Conservation (phyloP, 2,797 vertebrate genomes). For the Labeo calbasu region DNA sequence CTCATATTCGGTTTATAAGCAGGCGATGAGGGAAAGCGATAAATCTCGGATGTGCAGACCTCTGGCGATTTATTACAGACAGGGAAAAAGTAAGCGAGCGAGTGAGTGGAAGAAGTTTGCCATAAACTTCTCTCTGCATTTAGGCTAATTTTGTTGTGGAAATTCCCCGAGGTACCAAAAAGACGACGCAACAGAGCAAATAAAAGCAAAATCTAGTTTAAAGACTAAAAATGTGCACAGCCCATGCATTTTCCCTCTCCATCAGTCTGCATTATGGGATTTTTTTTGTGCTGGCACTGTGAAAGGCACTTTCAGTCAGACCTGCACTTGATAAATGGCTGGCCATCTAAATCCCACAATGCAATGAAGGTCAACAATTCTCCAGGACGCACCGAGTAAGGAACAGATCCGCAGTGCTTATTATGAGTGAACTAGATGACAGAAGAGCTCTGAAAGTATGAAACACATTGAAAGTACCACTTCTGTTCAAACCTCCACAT, state of each 20-base stretch:
- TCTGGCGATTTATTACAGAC: conserved; percentile 64
- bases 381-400: neutral
- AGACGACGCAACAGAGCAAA: conserved; percentile 65
- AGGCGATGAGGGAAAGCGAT: conserved; percentile 61
- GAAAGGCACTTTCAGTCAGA: conserved; percentile 41
- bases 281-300: neutral
- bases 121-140: conserved; percentile 42
- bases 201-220: conserved; percentile 65
- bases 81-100: conserved; percentile 55
- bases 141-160: conserved; percentile 18
- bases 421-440: conserved; percentile 31
- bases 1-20: conserved; percentile 71
- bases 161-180: conserved; percentile 13
- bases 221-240: conserved; percentile 15
- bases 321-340: conserved; percentile 39
- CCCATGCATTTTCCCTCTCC: neutral
- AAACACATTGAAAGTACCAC: conserved; percentile 5
- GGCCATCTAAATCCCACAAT: conserved; percentile 31
- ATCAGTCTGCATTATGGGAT: conserved; percentile 9
- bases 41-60: conserved; percentile 66
- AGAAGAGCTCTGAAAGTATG: neutral
- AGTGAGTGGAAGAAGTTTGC: conserved; percentile 52
- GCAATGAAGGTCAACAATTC: conserved; percentile 31
- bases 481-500: conserved; percentile 9
- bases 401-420: conserved; percentile 27